phyloP scores from a whole-genome alignment of 2,797 vertebrate species.

The Danio choprae region DNA sequence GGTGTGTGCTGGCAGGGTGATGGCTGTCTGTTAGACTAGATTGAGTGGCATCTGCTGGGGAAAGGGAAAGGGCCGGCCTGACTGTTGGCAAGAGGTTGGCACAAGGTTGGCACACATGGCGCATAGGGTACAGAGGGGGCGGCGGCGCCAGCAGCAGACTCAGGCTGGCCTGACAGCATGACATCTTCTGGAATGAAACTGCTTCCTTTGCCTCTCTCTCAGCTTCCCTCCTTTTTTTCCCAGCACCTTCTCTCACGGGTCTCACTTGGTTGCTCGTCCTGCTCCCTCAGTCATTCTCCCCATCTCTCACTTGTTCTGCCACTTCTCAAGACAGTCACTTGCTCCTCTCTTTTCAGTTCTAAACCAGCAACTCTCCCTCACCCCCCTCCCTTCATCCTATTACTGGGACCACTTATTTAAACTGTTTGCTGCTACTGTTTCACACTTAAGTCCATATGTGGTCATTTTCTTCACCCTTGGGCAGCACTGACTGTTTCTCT shows the following conservation, averaged over 20 bases:
- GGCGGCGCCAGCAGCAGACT: constrained; percentile 77
- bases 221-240: constrained; percentile 25
- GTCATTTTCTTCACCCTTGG: constrained; percentile 26
- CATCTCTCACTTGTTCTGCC: constrained; percentile 29
- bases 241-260: constrained; percentile 18
- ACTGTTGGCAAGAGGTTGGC: constrained; percentile 77
- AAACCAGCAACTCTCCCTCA: neutral
- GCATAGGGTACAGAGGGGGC: constrained; percentile 67
- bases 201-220: constrained; percentile 19
- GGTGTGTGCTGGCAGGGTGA: constrained; percentile 75
- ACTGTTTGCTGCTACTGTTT: neutral
- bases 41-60: constrained; percentile 95
- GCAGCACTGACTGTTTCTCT: constrained; percentile 64
- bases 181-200: constrained; percentile 96
- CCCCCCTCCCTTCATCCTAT: neutral
- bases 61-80: constrained; percentile 79
- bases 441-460: neutral
- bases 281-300: constrained; percentile 65
- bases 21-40: constrained; percentile 83
- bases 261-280: neutral
- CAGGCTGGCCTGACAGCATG: constrained; percentile 93
- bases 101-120: constrained; percentile 57
- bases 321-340: constrained; percentile 34
- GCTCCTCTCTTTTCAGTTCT: neutral
- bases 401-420: neutral